Conservation (phyloP, 2,113 vertebrate genomes). For the Athene cunicularia region DNA sequence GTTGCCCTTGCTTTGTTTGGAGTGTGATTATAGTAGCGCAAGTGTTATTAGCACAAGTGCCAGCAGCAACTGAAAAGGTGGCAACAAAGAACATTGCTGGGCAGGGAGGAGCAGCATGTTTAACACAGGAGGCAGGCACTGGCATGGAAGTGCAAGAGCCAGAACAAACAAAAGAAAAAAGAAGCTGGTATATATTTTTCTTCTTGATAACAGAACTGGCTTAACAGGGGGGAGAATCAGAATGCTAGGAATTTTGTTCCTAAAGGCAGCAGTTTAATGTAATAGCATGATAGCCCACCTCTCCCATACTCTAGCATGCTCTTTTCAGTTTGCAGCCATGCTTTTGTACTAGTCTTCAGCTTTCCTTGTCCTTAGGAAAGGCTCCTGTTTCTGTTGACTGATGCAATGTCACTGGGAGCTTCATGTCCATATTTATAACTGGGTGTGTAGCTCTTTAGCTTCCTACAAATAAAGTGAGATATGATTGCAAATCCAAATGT, state of each 20-base stretch:
- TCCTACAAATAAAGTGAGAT: neutral
- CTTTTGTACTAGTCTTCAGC: neutral
- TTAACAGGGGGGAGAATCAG: neutral
- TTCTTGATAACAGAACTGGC: neutral
- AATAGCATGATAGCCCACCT: neutral
- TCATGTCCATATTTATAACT: neutral
- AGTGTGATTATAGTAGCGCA: neutral
- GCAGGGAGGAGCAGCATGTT: conserved; percentile 2
- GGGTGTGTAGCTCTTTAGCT: neutral
- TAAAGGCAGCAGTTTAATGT: neutral
- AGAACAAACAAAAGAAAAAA: conserved; percentile 14
- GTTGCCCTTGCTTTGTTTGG: neutral
- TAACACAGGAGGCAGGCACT: neutral
- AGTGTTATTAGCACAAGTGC: neutral
- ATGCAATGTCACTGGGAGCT: neutral
- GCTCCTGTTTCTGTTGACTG: neutral
- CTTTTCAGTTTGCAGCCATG: neutral
- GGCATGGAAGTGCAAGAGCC: neutral
- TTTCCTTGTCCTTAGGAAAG: neutral
- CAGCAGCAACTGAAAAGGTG: neutral
- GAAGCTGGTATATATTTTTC: neutral
- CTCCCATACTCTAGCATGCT: neutral
- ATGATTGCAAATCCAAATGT: neutral
- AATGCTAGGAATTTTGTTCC: neutral
- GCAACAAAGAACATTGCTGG: neutral